Conservation (phyloP, 2,888 invertebrate species). For the Cataglyphis livida region DNA sequence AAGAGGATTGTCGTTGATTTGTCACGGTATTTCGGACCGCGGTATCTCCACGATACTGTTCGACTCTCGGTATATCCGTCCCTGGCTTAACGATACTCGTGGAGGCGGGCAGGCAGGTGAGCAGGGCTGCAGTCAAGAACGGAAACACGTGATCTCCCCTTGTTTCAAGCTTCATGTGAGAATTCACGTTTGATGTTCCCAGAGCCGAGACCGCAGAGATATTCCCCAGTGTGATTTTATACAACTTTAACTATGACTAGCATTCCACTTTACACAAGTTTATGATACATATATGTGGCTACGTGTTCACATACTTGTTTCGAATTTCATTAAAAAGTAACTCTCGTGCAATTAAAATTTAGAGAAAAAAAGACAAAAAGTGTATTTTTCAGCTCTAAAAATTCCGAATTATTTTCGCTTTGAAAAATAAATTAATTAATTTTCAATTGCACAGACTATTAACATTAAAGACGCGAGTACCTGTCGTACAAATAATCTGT, state of each 20-base stretch:
- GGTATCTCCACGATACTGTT: background rate
- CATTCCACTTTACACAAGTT: conserved; percentile 15
- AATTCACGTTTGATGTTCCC: conserved; percentile 58
- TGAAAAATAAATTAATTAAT: background rate
- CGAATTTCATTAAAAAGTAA: background rate
- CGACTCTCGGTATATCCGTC: conserved; percentile 35
- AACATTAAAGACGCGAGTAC: background rate
- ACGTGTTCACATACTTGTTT: background rate
- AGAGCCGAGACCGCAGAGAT: conserved; percentile 21
- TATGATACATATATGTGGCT: background rate
- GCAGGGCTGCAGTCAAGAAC: conserved; percentile 59
- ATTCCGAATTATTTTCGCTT: background rate
- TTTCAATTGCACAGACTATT: background rate
- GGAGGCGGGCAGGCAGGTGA: conserved; percentile 53
- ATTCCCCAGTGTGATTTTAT: conserved; percentile 30
- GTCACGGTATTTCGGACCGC: background rate
- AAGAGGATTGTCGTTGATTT: background rate
- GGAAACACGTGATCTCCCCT: conserved; percentile 63
- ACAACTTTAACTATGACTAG: conserved; percentile 20
- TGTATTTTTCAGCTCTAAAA: background rate
- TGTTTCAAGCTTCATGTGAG: conserved; percentile 58
- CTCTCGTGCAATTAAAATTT: background rate
- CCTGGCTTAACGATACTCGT: conserved; percentile 60
- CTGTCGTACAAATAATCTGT: background rate
- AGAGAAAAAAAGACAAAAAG: background rate